A percentile compares a stretch with the other conserved stretches of the same genome.
These are phyloP conservation scores for Holocentrus rufus DNA, from an alignment of 2,797 vertebrate species.

Conservation along the genomic window DNA sequence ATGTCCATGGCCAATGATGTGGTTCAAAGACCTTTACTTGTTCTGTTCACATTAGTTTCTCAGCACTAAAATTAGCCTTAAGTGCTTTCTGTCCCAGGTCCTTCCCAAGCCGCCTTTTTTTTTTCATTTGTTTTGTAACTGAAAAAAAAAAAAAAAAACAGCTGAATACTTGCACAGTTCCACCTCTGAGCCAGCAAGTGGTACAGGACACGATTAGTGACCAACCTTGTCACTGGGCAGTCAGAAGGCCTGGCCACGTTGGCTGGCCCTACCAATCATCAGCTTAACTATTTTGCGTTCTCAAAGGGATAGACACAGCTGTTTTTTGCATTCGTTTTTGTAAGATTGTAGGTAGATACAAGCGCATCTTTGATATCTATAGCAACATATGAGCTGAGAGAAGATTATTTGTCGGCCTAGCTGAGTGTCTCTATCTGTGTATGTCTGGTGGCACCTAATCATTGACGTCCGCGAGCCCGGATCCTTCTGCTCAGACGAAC, in stretches of 20 bases:
- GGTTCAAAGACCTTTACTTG: slow-evolving; percentile 78
- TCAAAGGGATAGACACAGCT: slow-evolving; percentile 75
- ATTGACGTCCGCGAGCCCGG: slow-evolving; percentile 64
- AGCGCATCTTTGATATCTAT: slow-evolving; percentile 65
- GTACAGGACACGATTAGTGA: slow-evolving; percentile 74
- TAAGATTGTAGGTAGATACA: slow-evolving; percentile 57
- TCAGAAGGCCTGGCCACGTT: slow-evolving; percentile 67
- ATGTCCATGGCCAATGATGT: slow-evolving; percentile 78
- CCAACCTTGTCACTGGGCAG: slow-evolving; percentile 64
- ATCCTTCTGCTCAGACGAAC: slow-evolving; percentile 64
- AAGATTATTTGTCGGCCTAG: slow-evolving; percentile 68
- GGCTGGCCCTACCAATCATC: slow-evolving; percentile 79
- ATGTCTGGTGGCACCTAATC: slow-evolving; percentile 70
- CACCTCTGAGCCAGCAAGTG: slow-evolving; percentile 83
- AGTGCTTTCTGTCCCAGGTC: slow-evolving; percentile 83
- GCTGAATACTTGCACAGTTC: slow-evolving; percentile 85
- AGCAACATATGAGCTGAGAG: slow-evolving; percentile 79
- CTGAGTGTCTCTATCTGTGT: slow-evolving; percentile 54
- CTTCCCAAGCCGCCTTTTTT: slow-evolving; percentile 70
- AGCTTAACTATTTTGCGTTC: slow-evolving; percentile 67
- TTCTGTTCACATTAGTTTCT: slow-evolving; percentile 74
- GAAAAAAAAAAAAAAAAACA: no score
- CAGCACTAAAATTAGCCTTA: slow-evolving; percentile 86
- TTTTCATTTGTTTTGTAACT: slow-evolving; percentile 74
- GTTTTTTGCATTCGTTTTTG: slow-evolving; percentile 51